phyloP scores from a whole-genome alignment of 1,140 invertebrate genomes.

The Acromyrmex heyeri region DNA sequence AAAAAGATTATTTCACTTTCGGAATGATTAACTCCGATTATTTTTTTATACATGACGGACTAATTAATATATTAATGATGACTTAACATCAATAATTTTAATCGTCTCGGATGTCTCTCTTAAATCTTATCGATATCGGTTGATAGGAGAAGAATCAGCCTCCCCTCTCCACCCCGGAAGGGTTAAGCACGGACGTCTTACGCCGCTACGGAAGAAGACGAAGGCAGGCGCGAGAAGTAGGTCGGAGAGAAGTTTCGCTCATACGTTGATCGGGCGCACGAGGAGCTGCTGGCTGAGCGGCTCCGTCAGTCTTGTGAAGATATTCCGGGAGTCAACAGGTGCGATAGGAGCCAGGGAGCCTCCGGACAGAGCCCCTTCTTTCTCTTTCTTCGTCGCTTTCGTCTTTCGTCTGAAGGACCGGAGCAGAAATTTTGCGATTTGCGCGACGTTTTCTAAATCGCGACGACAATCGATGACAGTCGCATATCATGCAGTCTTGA shows the following conservation, averaged over 20 bases:
- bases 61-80: background rate
- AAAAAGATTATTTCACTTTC: background rate
- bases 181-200: constrained; percentile 36
- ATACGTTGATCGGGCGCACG: constrained; percentile 68
- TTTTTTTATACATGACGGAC: background rate
- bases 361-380: constrained; percentile 4
- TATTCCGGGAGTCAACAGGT: constrained; percentile 86
- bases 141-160: background rate
- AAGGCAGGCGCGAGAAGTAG: constrained; percentile 79
- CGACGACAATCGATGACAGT: constrained; percentile 12
- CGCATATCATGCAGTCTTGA: constrained; percentile 56
- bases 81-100: background rate
- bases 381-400: background rate
- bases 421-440: background rate
- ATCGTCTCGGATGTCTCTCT: background rate
- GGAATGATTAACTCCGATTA: background rate
- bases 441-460: background rate
- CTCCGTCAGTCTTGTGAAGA: constrained; percentile 85
- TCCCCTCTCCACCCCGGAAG: constrained; percentile 36
- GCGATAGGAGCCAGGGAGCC: constrained; percentile 69
- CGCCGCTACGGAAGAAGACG: constrained; percentile 68
- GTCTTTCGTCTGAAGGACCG: background rate
- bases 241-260: constrained; percentile 82
- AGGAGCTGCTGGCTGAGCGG: constrained; percentile 79
- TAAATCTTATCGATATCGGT: background rate